Conservation (phyloP, 2,888 invertebrate genomes). For the Pachydiplax longipennis region DNA sequence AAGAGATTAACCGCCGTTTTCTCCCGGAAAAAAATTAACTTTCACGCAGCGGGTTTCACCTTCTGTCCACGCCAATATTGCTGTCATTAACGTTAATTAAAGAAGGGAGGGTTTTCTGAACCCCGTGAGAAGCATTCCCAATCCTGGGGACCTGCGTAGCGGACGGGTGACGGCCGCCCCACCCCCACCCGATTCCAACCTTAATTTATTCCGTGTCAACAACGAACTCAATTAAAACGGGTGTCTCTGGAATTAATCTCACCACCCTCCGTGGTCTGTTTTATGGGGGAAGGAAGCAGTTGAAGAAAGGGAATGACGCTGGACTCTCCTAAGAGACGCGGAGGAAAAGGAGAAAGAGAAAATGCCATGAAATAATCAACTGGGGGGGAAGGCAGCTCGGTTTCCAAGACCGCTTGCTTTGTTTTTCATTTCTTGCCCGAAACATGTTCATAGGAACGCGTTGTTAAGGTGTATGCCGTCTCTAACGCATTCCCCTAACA, state of each 20-base stretch:
- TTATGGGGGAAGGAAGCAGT: neutral
- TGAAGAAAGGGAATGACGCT: neutral
- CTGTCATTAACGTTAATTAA: too few relatives aligned
- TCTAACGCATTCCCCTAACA: too few relatives aligned
- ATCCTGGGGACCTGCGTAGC: neutral
- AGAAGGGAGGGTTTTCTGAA: neutral
- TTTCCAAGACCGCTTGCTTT: too few relatives aligned
- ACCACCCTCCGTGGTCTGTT: constrained; percentile 22
- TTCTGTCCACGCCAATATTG: too few relatives aligned
- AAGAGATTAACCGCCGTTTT: too few relatives aligned
- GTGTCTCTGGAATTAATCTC: constrained; percentile 36
- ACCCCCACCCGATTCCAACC: neutral
- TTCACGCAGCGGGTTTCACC: too few relatives aligned
- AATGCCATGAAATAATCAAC: too few relatives aligned
- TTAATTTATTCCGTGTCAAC: constrained; percentile 47
- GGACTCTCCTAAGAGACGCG: neutral
- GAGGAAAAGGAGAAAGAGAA: neutral
- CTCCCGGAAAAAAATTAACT: too few relatives aligned
- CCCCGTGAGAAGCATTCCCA: neutral
- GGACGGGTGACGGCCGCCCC: neutral
- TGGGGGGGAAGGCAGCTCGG: too few relatives aligned
- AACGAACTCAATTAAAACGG: constrained; percentile 46
- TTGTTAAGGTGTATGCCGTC: too few relatives aligned
- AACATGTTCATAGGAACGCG: too few relatives aligned
- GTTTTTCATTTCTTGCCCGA: too few relatives aligned